Evolutionary conservation across 1,140 invertebrate species (phyloP), one percentile per base, ranked within the genome.

Genomic region (Orius insidiosus): DNA sequence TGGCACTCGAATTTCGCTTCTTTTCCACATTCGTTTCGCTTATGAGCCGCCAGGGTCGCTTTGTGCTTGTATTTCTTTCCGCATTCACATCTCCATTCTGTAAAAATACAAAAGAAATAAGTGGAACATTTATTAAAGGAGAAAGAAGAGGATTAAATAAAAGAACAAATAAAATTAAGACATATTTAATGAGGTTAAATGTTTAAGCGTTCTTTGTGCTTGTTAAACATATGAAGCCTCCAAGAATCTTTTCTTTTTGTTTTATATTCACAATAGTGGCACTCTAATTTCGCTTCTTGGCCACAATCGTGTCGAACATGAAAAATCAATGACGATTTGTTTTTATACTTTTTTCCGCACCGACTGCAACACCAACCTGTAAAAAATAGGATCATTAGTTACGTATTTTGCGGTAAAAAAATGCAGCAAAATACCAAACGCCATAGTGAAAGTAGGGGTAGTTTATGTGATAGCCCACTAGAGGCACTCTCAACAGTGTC

Each of bases 181-280:
- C 60, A 48, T 18, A 14, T 32, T 44, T 43, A 35, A 4, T 24
- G 31, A 34, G 18, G 37, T 24, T 37, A n/a, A 15, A n/a, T n/a
- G n/a, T n/a, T n/a, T n/a, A n/a, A n/a, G n/a, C n/a, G n/a, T n/a
- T n/a, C n/a, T 31, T 34, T 11, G 31, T 52, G 51, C 9, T 19
- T 53, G 33, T n/a, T 13, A 2, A 43, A 15, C 13, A 51, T n/a
- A 38, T 53, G 49, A 31, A 9, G 35, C 48, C 47, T 48, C 3
- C 52, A 44, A 44, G 81, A 77, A 63, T 81, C 78, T 55, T 82
- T 79, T 44, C 78, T 70, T 54, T 82, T 72, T 53, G 66, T 70
- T 16, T 64, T 64, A 44, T 72, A 69, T 0, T 67, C 64, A 55
- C 70, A 58, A 35, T 52, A 52, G 19, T 15, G 43, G 52, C 72